Conservation (phyloP, 2,888 invertebrate genomes). For the Vandiemenella viatica region DNA sequence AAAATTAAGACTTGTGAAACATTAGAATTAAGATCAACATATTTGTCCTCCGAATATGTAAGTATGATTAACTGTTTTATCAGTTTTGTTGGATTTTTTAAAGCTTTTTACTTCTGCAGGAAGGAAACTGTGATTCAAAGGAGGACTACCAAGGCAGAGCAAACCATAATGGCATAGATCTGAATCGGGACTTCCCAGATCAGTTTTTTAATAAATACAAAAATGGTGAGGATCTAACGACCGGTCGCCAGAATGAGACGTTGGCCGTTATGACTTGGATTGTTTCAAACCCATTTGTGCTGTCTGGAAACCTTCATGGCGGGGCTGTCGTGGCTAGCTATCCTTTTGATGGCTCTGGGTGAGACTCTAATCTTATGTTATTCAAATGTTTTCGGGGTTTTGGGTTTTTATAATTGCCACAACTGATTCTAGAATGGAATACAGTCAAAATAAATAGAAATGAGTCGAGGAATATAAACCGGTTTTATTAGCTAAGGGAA, state of each 20-base stretch:
- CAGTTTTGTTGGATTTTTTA: no score
- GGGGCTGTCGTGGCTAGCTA: slow-evolving; percentile 96
- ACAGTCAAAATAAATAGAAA: no score
- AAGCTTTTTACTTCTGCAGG: slow-evolving; percentile 38
- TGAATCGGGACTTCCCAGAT: slow-evolving; percentile 89
- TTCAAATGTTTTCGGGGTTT: no score
- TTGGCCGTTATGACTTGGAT: slow-evolving; percentile 82
- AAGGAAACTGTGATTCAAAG: slow-evolving; percentile 63
- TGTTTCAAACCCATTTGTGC: slow-evolving; percentile 67
- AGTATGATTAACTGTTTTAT: no score
- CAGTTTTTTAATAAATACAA: slow-evolving; percentile 46
- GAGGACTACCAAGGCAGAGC: slow-evolving; percentile 53
- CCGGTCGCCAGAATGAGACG: slow-evolving; percentile 71
- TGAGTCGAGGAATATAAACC: no score
- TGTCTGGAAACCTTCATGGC: slow-evolving; percentile 91
- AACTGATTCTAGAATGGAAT: no score
- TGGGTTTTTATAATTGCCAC: no score
- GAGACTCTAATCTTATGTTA: no score
- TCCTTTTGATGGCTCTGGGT: slow-evolving; percentile 82
- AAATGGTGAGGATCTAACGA: slow-evolving; percentile 14
- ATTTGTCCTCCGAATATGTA: no score
- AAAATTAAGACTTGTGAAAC: no score
- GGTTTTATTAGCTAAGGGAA: no score
- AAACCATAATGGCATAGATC: slow-evolving; percentile 66
- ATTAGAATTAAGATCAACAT: no score